phyloP scores from a whole-genome alignment of 1,140 invertebrate species.

The Drosophila orosa region DNA sequence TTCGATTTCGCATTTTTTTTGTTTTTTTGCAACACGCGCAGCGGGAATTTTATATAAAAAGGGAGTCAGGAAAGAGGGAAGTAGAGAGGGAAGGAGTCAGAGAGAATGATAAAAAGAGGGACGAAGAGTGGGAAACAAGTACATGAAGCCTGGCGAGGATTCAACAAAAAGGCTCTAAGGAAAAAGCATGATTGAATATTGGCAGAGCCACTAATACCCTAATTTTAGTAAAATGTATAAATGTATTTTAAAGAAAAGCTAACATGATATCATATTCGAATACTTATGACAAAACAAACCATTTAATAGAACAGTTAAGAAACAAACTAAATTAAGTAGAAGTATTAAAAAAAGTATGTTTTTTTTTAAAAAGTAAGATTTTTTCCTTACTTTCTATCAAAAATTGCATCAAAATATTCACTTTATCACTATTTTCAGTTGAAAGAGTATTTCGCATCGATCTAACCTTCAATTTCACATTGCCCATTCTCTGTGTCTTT shows the following conservation, averaged over 20 bases:
- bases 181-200: not conserved
- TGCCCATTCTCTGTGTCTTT: constrained; percentile 14
- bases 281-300: too few relatives aligned
- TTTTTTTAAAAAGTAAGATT: not conserved
- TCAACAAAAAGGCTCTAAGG: constrained; percentile 39
- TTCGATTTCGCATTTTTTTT: constrained; percentile 36
- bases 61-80: constrained; percentile 27
- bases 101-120: constrained; percentile 15
- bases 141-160: constrained; percentile 54
- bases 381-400: too few relatives aligned
- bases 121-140: constrained; percentile 16
- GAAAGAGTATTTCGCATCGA: constrained; percentile 16
- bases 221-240: not conserved
- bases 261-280: too few relatives aligned
- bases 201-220: constrained; percentile 1
- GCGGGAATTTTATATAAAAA: constrained; percentile 47
- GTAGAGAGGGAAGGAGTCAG: constrained; percentile 17
- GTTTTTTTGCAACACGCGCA: constrained; percentile 63
- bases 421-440: too few relatives aligned
- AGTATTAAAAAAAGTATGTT: too few relatives aligned
- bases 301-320: too few relatives aligned
- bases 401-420: too few relatives aligned
- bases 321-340: too few relatives aligned
- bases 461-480: not conserved
- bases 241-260: too few relatives aligned